Evolutionary conservation across 2,888 invertebrate species (phyloP), one percentile per base, ranked within the genome.

Genomic region (Xestia ashworthii): DNA sequence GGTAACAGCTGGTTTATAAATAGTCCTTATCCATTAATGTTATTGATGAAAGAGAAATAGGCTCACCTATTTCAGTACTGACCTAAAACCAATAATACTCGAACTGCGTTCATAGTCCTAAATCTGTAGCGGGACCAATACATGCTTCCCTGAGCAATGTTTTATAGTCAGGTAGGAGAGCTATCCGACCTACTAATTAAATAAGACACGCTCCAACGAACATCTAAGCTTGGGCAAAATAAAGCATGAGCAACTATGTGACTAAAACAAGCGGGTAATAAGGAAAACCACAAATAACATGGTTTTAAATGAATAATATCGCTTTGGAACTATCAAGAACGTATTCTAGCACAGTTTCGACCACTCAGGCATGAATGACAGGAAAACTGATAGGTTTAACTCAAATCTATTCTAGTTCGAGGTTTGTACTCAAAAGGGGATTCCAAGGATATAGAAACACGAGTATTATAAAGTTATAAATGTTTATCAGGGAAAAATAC

Each of bases 141-240:
- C 81, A 93, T 93, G 94, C 90, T 92, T 90, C 91, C 91, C 85
- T 94, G 93, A 93, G 91, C 93, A 94, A 91, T 93, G 92, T 93
- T 93, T 91, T 89, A 92, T 81, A 87, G 84, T 83, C 82, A 88
- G 83, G 85, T 87, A 88, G 85, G 78, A 90, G 89, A 90, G 88
- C 91, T 93, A 95, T 89, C 93, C 93, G 91, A 94, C 93, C 95
- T 91, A 91, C 91, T 95, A 95, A 95, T 95, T 93, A 92, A 90
- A 95, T 95, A 90, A 93, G 88, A 84, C 81, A 91, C 93, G 92
- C 93, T 91, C 90, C 89, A 91, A 74, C 89, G 94, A 92, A 94
- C 94, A 92, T 93, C 93, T 93, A 91, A 94, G 94, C 91, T 84
- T 84, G 83, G 76, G 80, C 68, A 86, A 84, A 88, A 85, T 86